phyloP scores from a whole-genome alignment of 1,140 invertebrate genomes.

The Choristoneura fumiferana region DNA sequence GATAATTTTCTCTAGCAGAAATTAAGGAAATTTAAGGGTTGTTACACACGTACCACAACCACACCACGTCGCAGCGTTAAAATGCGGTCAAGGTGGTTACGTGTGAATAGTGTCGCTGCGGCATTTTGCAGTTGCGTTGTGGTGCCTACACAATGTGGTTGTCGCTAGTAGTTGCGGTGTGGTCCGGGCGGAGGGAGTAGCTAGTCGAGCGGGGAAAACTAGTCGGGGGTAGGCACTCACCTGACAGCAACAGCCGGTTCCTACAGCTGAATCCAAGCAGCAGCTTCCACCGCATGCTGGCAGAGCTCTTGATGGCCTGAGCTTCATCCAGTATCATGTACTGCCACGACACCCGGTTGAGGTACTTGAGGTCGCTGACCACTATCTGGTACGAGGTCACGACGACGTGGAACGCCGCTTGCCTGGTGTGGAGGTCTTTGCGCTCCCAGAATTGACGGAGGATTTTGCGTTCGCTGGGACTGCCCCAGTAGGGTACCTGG shows the following conservation, averaged over 20 bases:
- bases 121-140: no score
- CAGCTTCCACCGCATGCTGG: slow-evolving; percentile 96
- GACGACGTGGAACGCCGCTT: slow-evolving; percentile 96
- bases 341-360: slow-evolving; percentile 98
- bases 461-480: slow-evolving; percentile 93
- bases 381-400: slow-evolving; percentile 98
- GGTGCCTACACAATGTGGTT: no score
- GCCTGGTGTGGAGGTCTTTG: slow-evolving; percentile 93
- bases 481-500: slow-evolving; percentile 91
- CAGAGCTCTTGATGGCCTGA: slow-evolving; percentile 97
- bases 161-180: no score
- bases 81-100: no score
- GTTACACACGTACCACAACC: no score
- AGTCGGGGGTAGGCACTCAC: slow-evolving; percentile 50
- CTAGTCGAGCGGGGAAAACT: no score
- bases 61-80: no score
- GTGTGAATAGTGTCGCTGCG: no score
- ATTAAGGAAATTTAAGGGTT: no score
- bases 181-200: no score
- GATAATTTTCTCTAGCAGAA: no score
- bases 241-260: slow-evolving; percentile 93
- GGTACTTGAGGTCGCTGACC: slow-evolving; percentile 96
- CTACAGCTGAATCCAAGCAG: slow-evolving; percentile 96
- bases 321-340: slow-evolving; percentile 98
- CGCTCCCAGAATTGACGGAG: slow-evolving; percentile 97